phyloP scores from a whole-genome alignment of 2,888 invertebrate genomes.

The Heliconius sara region DNA sequence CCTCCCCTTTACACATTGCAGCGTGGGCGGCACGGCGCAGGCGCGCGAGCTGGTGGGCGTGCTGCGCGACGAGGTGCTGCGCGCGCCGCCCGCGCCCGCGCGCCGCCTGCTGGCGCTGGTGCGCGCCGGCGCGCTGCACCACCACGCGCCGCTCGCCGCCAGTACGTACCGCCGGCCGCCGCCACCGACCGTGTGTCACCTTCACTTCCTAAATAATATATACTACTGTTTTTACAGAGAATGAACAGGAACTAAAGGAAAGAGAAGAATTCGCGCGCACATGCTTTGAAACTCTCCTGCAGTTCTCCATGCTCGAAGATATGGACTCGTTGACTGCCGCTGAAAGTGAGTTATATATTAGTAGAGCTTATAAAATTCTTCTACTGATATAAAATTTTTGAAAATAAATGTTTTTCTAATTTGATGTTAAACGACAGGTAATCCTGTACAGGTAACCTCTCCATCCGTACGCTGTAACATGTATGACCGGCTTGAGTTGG shows the following conservation, averaged over 20 bases:
- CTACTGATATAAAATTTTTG: no score
- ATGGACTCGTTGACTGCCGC: constrained; percentile 75
- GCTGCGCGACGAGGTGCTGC: constrained; percentile 56
- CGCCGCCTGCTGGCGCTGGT: constrained; percentile 82
- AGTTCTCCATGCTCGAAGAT: constrained; percentile 94
- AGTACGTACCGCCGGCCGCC: no score
- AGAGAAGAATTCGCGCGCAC: constrained; percentile 98
- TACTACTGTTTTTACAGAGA: constrained; percentile 74
- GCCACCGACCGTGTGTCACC: no score
- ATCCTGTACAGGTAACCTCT: no score
- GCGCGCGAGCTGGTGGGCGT: constrained; percentile 79
- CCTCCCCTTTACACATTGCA: no score
- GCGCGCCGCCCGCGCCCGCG: constrained; percentile 90
- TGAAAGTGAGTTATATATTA: constrained; percentile 73
- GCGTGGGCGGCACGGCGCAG: constrained; percentile 80
- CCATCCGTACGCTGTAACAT: no score
- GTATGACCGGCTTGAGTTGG: no score
- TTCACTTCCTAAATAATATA: no score
- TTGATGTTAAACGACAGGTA: no score
- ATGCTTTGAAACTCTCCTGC: constrained; percentile 97
- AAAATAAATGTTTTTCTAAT: no score
- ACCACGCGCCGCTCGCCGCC: constrained; percentile 47
- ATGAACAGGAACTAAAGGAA: constrained; percentile 91
- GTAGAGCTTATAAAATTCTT: neutral
- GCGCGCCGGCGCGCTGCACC: constrained; percentile 86